These are phyloP conservation scores for Nemotelus nigrinus DNA, from an alignment of 2,888 invertebrate species.

Conservation along the genomic window DNA sequence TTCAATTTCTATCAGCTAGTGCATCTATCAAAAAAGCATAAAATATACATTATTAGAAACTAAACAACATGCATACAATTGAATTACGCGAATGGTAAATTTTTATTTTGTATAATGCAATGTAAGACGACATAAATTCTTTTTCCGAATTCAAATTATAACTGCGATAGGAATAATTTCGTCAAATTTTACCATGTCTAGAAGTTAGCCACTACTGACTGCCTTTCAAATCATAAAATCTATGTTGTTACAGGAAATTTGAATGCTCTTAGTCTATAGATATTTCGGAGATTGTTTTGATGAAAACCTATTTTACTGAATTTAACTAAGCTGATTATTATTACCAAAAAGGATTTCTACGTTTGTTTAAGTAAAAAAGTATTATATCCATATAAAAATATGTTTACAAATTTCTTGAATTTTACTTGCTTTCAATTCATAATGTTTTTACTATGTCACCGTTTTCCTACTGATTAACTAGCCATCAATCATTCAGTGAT, in stretches of 20 bases:
- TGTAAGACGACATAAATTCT: constrained; percentile 10
- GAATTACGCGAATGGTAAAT: not conserved
- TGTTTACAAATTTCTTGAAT: constrained; percentile 38
- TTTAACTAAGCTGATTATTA: constrained; percentile 14
- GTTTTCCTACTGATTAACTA: not conserved
- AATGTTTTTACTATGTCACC: constrained; percentile 17
- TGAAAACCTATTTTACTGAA: not conserved
- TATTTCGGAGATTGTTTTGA: not conserved
- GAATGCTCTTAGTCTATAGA: constrained; percentile 4
- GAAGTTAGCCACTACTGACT: not conserved
- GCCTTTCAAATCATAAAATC: not conserved
- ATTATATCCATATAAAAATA: constrained; percentile 42
- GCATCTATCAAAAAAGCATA: constrained; percentile 32
- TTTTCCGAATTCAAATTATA: not conserved
- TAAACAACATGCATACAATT: constrained; percentile 33
- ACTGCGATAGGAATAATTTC: too few relatives aligned
- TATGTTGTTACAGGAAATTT: constrained; percentile 1
- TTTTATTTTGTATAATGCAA: constrained; percentile 8
- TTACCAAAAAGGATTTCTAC: constrained; percentile 34
- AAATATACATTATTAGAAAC: constrained; percentile 15
- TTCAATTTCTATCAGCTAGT: constrained; percentile 24
- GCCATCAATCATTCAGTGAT: not conserved
- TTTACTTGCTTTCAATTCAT: constrained; percentile 7
- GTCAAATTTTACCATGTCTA: not conserved
- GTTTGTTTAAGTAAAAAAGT: constrained; percentile 40